Conservation (phyloP, 1,140 invertebrate species). For the Whitmania pigra region DNA sequence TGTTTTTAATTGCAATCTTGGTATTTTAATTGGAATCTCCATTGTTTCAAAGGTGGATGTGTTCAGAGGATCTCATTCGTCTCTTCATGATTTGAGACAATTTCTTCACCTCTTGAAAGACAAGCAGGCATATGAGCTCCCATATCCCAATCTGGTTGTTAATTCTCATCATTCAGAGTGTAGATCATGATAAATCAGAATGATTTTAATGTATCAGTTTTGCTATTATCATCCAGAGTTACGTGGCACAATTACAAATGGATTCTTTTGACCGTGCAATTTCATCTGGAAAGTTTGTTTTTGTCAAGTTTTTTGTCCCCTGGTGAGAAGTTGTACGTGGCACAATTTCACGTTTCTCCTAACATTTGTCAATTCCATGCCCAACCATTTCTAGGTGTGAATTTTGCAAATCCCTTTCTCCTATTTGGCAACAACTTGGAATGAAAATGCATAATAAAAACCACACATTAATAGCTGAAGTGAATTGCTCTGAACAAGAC, state of each 20-base stretch:
- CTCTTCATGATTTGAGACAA: background rate
- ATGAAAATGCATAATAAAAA: background rate
- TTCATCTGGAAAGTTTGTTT: background rate
- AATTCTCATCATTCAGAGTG: too few species aligned
- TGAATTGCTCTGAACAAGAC: background rate
- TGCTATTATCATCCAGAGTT: background rate
- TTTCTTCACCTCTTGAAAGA: background rate
- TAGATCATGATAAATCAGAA: too few species aligned
- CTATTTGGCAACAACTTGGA: background rate
- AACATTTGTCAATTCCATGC: background rate
- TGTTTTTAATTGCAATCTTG: background rate
- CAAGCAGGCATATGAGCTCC: too few species aligned
- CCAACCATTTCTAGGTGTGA: conserved; percentile 3
- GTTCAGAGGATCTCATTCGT: conserved; percentile 2
- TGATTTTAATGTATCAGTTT: too few species aligned
- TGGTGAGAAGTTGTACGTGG: background rate
- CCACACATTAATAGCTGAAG: background rate
- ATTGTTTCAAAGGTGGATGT: background rate
- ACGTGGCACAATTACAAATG: background rate
- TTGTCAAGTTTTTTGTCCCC: background rate
- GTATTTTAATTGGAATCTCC: background rate
- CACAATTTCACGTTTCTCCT: too few species aligned
- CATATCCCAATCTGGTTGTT: too few species aligned
- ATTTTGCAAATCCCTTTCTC: conserved; percentile 4
- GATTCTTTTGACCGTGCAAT: background rate